Evolutionary conservation across 1,140 invertebrate genomes (phyloP).

Genomic region (Bombus fervidus): DNA sequence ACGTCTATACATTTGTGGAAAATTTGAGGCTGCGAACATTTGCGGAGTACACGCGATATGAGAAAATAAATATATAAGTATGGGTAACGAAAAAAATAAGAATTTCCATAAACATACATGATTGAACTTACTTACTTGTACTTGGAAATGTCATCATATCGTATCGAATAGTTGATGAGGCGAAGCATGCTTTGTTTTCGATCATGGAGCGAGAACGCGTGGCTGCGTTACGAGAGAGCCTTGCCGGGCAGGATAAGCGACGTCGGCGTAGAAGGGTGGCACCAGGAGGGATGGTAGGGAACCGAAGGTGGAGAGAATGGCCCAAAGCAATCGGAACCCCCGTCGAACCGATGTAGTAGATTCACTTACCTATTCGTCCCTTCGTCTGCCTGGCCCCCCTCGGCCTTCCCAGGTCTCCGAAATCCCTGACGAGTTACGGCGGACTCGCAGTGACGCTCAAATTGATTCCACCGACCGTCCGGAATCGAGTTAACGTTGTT

Average conservation of each 20-base stretch:
- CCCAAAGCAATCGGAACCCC: slow-evolving; percentile 69
- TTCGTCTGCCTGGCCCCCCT: slow-evolving; percentile 35
- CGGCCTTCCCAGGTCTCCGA: slow-evolving; percentile 32
- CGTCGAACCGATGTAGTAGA: slow-evolving; percentile 67
- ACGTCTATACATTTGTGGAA: too few species aligned
- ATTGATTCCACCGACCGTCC: slow-evolving; percentile 6
- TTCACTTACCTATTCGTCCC: slow-evolving; percentile 72
- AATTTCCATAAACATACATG: too few species aligned
- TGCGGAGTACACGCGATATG: too few species aligned
- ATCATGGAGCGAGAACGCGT: slow-evolving; percentile 33
- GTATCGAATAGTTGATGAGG: neutral
- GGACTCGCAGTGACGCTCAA: slow-evolving; percentile 55
- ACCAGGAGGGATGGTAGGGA: slow-evolving; percentile 20
- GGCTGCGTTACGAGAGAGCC: slow-evolving; percentile 21
- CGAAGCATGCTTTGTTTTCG: slow-evolving; percentile 39
- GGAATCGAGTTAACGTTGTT: slow-evolving; percentile 43
- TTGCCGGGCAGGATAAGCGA: slow-evolving; percentile 47
- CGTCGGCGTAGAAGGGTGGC: neutral
- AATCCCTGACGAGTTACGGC: slow-evolving; percentile 58
- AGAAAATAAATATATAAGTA: too few species aligned
- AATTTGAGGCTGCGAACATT: too few species aligned
- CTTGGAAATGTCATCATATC: neutral
- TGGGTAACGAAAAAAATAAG: too few species aligned
- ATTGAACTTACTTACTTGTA: too few species aligned
- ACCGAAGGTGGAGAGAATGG: slow-evolving; percentile 58